phyloP scores from a whole-genome alignment of 2,888 invertebrate species.

The Philereme transversata region DNA sequence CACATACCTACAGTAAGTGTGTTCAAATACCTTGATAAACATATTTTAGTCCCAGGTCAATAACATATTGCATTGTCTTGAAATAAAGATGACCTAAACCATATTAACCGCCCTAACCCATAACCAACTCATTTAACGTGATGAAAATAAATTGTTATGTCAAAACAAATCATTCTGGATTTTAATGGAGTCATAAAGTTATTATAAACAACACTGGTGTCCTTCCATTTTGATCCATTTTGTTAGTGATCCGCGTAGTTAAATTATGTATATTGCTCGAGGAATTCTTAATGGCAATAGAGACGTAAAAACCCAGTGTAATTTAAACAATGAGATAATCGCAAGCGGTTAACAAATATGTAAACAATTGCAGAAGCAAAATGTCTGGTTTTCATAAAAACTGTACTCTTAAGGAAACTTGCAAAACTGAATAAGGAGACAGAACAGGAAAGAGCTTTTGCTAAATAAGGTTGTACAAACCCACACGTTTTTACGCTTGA shows the following conservation, averaged over 20 bases:
- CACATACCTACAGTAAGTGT: neutral
- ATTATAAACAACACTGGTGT: constrained; percentile 30
- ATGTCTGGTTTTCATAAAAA: neutral
- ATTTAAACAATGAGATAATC: constrained; percentile 31
- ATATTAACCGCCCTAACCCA: too few relatives aligned
- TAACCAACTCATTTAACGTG: too few relatives aligned
- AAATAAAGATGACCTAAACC: constrained; percentile 3
- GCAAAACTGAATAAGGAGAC: neutral
- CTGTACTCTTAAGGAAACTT: constrained; percentile 5
- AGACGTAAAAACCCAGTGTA: constrained; percentile 32
- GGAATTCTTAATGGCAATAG: constrained; percentile 23
- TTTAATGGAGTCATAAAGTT: constrained; percentile 2
- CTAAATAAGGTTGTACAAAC: constrained; percentile 29
- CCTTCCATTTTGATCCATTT: constrained; percentile 34
- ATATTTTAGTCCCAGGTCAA: neutral
- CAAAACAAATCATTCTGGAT: constrained; percentile 12
- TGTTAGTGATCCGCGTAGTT: constrained; percentile 47
- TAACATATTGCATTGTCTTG: neutral
- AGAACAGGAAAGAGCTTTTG: constrained; percentile 38
- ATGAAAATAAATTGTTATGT: neutral
- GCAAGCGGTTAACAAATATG: constrained; percentile 20
- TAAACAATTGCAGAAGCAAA: constrained; percentile 6
- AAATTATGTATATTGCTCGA: constrained; percentile 27
- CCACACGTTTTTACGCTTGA: constrained; percentile 31
- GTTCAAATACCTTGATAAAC: neutral